Percentiles rank a stretch among this genome's conserved stretches.
Conservation (phyloP, 2,888 invertebrate genomes). For the Cantharis rustica region DNA sequence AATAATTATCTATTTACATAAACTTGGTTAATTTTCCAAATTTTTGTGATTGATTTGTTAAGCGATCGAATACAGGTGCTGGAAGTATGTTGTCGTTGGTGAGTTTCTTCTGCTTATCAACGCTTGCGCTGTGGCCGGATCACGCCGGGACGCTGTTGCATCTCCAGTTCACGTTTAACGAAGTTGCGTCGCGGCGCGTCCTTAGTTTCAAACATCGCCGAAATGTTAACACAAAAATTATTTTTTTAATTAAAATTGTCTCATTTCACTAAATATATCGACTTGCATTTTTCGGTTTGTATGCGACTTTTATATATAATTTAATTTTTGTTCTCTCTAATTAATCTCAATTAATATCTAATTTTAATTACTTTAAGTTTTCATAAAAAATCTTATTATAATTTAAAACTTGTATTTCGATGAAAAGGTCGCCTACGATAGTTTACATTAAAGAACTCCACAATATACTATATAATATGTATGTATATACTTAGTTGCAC, state of each 20-base stretch:
- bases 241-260: neutral
- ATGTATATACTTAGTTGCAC: neutral
- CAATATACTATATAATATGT: too few species aligned
- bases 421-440: neutral
- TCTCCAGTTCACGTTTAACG: conserved; percentile 46
- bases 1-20: neutral
- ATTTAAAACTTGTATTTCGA: neutral
- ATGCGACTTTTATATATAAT: neutral
- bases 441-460: neutral
- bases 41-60: conserved; percentile 26
- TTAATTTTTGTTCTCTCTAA: neutral
- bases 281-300: neutral
- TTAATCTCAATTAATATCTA: neutral
- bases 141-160: conserved; percentile 53
- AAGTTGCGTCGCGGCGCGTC: conserved; percentile 36
- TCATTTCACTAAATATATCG: neutral
- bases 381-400: neutral
- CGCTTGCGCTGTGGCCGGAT: conserved; percentile 38
- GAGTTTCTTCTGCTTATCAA: conserved; percentile 25
- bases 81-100: conserved; percentile 17
- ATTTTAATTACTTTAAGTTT: neutral
- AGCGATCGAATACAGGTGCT: conserved; percentile 24
- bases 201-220: conserved; percentile 23
- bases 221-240: conserved; percentile 14
- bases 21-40: neutral